Evolutionary conservation across 2,888 invertebrate genomes (phyloP), one percentile per base, ranked within the genome.

Genomic region (Nephrotoma guestfalica): DNA sequence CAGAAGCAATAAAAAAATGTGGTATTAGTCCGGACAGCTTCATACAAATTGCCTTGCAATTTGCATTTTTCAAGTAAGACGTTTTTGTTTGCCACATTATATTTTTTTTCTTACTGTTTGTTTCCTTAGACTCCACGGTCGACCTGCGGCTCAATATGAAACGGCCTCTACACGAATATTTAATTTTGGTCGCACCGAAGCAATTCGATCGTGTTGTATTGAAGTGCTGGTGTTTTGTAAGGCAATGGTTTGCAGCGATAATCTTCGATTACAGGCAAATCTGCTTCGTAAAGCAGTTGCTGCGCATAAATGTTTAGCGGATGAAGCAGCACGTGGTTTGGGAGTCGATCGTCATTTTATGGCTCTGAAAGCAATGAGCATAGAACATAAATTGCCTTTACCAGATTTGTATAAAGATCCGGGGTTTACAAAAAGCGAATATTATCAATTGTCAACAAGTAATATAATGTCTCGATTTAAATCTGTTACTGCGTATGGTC

Each of bases 21-120:
- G 96, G 96, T 90, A 91, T 98, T 88, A 98, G 98, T 90, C 99
- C 99, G 0, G 99, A 99, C 90, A 98, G 98, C 90, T 99, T 95
- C 90, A 94, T 98, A 87, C 99, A 99, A 92, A 95, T 98, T 92
- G 98, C 98, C 0, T 94, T 99, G 91, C 99, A 99, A 91, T 94
- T 96, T 88, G 96, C 98, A 0, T 97, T 95, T 91, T 97, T 94
- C 90, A 95, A 94, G 96, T 95, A 84, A 84, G 71, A 11, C 0
- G 0, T 41, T 84, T 84, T 18, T 18, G 13, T 15, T 7, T 83
- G 0, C 0, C 1, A 47, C 2, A n/a, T 47, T 47, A n/a, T 47
- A 2, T n/a, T 2, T 13, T 1, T 13, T 13, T 47, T 47, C 11
- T 13, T 47, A 11, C n/a, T 85, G 30, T 42, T 40, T 43, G 43